These are phyloP conservation scores for Sardinella longiceps DNA, from an alignment of 2,797 vertebrate genomes.

Conservation along the genomic window DNA sequence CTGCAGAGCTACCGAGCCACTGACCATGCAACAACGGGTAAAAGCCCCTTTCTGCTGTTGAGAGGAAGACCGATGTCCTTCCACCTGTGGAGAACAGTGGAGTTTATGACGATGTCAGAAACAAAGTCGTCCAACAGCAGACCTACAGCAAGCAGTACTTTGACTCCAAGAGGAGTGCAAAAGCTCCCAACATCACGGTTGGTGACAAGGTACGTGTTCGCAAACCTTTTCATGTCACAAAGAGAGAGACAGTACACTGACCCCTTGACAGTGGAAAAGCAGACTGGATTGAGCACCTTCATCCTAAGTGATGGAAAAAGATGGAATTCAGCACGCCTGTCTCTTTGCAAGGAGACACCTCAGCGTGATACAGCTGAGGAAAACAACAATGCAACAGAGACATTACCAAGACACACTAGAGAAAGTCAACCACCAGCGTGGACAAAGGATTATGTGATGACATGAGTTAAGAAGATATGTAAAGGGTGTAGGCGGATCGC, in stretches of 20 bases:
- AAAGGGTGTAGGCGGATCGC: constrained; percentile 17
- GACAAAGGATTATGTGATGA: constrained; percentile 2
- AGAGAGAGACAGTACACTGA: constrained; percentile 22
- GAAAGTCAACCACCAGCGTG: neutral
- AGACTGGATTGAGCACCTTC: neutral
- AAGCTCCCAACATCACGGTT: neutral
- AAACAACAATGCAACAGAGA: neutral
- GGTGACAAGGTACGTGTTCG: constrained; percentile 10
- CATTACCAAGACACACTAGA: neutral
- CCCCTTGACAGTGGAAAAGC: neutral
- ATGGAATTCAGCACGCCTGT: neutral
- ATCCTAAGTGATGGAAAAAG: neutral
- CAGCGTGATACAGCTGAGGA: neutral
- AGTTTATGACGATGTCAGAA: neutral
- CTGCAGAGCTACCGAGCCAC: constrained; percentile 35
- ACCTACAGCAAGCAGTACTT: constrained; percentile 2
- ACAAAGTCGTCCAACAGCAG: neutral
- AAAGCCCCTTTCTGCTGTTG: constrained; percentile 22
- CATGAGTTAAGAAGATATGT: too few relatives aligned
- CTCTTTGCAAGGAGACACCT: neutral
- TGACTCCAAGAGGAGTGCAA: neutral
- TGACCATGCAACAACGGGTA: constrained; percentile 26
- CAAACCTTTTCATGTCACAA: constrained; percentile 25
- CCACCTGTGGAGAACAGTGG: neutral
- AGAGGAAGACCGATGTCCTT: neutral